A percentile compares a stretch with the other conserved stretches of the same genome.
Evolutionary conservation across 2,797 vertebrate species (phyloP).

Genomic region (Liasis olivaceus): DNA sequence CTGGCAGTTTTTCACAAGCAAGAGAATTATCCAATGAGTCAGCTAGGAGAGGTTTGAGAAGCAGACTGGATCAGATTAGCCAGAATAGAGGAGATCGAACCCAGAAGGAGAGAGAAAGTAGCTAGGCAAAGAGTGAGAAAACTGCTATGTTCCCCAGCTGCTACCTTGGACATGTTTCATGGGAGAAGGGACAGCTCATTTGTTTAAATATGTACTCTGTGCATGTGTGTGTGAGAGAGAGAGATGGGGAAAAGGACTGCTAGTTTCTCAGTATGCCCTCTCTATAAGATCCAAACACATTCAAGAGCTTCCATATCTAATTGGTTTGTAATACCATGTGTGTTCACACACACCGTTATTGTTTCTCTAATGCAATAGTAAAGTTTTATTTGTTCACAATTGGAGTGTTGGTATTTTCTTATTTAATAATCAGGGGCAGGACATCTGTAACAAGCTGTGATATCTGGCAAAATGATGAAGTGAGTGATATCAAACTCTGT

Average conservation of each 20-base stretch:
- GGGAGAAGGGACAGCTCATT: too few relatives aligned
- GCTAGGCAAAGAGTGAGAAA: too few relatives aligned
- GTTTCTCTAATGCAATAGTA: not conserved
- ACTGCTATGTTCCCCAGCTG: too few relatives aligned
- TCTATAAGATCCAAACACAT: not conserved
- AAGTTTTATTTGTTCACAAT: not conserved
- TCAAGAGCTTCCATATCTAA: not conserved
- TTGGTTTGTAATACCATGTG: not conserved
- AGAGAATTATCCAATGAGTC: too few relatives aligned
- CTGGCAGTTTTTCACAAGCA: too few relatives aligned
- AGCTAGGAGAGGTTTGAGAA: too few relatives aligned
- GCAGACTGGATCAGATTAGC: too few relatives aligned
- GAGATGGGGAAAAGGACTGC: not conserved
- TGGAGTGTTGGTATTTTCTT: not conserved
- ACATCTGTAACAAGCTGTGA: not conserved
- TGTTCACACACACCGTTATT: not conserved
- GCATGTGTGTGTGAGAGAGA: not conserved
- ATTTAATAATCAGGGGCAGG: not conserved
- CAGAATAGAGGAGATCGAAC: too few relatives aligned
- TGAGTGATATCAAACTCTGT: not conserved
- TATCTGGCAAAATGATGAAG: not conserved
- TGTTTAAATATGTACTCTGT: not conserved
- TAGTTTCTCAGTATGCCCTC: not conserved
- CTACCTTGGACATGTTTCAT: too few relatives aligned
- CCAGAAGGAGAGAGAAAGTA: too few relatives aligned